A percentile compares a stretch with the other conserved stretches of the same genome.
These are phyloP conservation scores for Zoanthus sansibaricus DNA, from an alignment of 92 coral and sea anemone genomes.

Conservation along the genomic window DNA sequence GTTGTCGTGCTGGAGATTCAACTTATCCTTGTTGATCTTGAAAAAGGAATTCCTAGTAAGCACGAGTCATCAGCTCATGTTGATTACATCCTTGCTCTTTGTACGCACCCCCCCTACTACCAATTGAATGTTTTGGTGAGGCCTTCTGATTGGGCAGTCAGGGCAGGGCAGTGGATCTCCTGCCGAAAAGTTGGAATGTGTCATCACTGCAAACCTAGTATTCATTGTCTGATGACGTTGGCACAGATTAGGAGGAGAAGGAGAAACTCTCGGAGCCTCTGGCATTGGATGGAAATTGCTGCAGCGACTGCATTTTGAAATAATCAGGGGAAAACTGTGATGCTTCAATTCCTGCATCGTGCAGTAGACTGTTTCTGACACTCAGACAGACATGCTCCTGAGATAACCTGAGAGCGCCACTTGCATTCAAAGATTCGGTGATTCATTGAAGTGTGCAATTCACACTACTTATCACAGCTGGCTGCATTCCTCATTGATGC, in stretches of 20 bases:
- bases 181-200: not conserved
- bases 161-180: not conserved
- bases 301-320: too few species aligned
- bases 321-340: too few species aligned
- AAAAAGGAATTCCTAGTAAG: constrained; percentile 62
- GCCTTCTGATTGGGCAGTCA: not conserved
- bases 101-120: constrained; percentile 71
- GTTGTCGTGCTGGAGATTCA: not conserved
- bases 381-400: constrained; percentile 30
- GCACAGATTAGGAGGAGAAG: not conserved
- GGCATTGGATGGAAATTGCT: too few species aligned
- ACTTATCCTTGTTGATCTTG: not conserved
- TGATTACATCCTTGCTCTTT: constrained; percentile 56
- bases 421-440: too few species aligned
- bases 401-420: not conserved
- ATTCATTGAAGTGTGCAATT: too few species aligned
- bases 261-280: not conserved
- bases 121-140: constrained; percentile 76
- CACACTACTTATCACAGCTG: too few species aligned
- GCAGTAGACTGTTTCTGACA: not conserved
- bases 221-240: too few species aligned
- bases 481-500: constrained; percentile 48
- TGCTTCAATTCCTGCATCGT: too few species aligned
- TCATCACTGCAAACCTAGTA: too few species aligned
- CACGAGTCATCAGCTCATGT: constrained; percentile 71